Base-by-base conservation (phyloP, 2,113 vertebrate species). In the Arvicanthis niloticus region DNA sequence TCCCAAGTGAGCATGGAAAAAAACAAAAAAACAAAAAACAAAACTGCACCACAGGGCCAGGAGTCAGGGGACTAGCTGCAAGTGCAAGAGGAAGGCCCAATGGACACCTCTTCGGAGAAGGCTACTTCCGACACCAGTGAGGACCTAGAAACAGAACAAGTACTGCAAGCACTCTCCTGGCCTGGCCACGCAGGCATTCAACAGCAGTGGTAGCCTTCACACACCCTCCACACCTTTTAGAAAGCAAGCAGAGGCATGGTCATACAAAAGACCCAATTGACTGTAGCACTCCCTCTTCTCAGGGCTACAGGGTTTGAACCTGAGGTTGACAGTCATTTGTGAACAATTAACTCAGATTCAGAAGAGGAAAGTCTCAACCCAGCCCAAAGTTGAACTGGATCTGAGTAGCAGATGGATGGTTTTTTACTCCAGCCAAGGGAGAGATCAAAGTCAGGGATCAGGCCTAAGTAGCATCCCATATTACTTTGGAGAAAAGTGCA, bases 151-250 rank as follows among this genome's bases (percentile, higher is more conserved):
- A 82, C 4, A 37, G 0, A n/a, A 34, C 0, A 21, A 45, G 37
- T 0, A 10, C 68, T 0, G 17, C 0, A 0, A 40, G 4, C 0
- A 0, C 21, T 3, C 0, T 1, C 75, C 76, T 42, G 15, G 6
- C 31, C 26, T 48, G 62, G 15, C 8, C 45, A 67, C 56, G 21
- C 19, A 94, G 53, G 45, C 2, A 42, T 37, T 72, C 86, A 82
- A 21, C 10, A 48, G 88, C 65, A 84, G 0, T 0, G 22, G 87
- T 75, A 68, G 90, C 51, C 45, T 73, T 62, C 31, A 24, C 3
- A 53, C 9, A 58, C 60, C 21, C 34, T 2, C 0, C 0, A 53
- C 81, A 45, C 4, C 77, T 19, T 37, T 53, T 53, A 56, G 51
- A 1, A 31, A 15, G 42, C 0, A 22, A 0, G 0, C 26, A 13